A percentile compares a stretch with the other conserved stretches of the same genome.
Conservation (phyloP, 2,113 vertebrate genomes). For the Dicerorhinus sumatrensis region DNA sequence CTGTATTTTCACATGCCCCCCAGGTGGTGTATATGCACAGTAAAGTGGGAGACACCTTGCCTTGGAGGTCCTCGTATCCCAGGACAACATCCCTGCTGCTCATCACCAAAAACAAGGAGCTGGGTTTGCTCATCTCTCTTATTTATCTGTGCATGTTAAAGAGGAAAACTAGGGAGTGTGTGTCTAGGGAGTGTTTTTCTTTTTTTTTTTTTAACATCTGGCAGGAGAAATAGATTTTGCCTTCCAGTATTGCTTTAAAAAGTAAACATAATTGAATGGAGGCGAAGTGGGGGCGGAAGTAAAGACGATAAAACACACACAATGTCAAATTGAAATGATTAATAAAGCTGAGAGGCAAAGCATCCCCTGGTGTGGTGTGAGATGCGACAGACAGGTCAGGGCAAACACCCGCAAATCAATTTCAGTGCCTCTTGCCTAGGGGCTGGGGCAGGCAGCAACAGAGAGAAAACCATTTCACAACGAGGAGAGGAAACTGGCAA, state of each 20-base stretch:
- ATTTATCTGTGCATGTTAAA: neutral
- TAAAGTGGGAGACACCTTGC: rapidly evolving
- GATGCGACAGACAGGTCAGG: slow-evolving; percentile 89
- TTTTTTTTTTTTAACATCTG: slow-evolving; percentile 31
- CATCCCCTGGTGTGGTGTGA: slow-evolving; percentile 42
- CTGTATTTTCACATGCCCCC: neutral
- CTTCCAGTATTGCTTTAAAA: slow-evolving; percentile 61
- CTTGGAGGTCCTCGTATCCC: rapidly evolving
- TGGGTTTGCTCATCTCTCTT: neutral
- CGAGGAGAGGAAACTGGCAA: slow-evolving; percentile 74
- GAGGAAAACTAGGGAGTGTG: neutral
- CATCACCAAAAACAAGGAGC: neutral
- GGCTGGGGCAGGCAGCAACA: slow-evolving; percentile 89
- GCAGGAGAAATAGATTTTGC: slow-evolving; percentile 55
- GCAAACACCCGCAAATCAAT: slow-evolving; percentile 85
- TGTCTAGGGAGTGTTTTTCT: neutral
- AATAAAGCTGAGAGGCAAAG: slow-evolving; percentile 70
- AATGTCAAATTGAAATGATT: slow-evolving; percentile 45
- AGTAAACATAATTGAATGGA: slow-evolving; percentile 63
- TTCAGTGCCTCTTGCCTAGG: slow-evolving; percentile 86
- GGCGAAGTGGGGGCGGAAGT: slow-evolving; percentile 56
- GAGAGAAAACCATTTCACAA: slow-evolving; percentile 68
- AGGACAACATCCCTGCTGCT: neutral
- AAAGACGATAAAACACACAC: slow-evolving; percentile 70
- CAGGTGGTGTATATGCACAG: rapidly evolving